phyloP scores from a whole-genome alignment of 2,113 vertebrate species.

The Fregetta grallaria region DNA sequence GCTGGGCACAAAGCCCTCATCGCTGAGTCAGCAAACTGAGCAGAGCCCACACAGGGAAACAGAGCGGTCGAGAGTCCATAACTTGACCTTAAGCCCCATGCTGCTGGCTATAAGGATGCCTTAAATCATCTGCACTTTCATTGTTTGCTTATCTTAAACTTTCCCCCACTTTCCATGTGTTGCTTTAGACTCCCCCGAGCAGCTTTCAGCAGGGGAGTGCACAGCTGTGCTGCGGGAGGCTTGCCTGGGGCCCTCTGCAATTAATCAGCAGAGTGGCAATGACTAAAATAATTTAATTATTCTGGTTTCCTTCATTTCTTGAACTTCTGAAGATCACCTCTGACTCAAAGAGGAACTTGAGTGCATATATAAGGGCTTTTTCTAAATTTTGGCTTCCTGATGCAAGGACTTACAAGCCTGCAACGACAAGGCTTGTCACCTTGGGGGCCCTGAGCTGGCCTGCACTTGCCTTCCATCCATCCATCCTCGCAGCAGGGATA shows the following conservation, averaged over 20 bases:
- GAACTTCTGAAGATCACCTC: neutral
- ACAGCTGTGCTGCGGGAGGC: neutral
- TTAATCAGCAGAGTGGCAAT: neutral
- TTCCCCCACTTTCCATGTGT: conserved; percentile 4
- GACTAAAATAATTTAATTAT: neutral
- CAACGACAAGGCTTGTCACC: neutral
- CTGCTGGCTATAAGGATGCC: neutral
- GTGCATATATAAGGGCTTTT: neutral
- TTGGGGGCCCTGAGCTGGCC: neutral
- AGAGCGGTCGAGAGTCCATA: neutral
- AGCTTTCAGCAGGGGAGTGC: neutral
- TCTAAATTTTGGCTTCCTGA: neutral
- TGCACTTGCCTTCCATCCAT: neutral
- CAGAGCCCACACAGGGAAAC: neutral
- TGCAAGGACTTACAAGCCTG: neutral
- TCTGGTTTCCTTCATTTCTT: neutral
- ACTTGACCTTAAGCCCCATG: neutral
- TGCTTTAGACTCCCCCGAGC: neutral
- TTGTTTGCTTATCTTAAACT: conserved; percentile 48
- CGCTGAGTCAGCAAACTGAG: neutral
- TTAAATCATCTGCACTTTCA: conserved; percentile 34
- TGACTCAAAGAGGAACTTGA: neutral
- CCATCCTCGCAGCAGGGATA: neutral
- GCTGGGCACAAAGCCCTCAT: neutral
- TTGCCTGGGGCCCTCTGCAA: neutral